These are phyloP conservation scores for Apotomis betuletana DNA, from an alignment of 2,888 invertebrate genomes.

Conservation along the genomic window DNA sequence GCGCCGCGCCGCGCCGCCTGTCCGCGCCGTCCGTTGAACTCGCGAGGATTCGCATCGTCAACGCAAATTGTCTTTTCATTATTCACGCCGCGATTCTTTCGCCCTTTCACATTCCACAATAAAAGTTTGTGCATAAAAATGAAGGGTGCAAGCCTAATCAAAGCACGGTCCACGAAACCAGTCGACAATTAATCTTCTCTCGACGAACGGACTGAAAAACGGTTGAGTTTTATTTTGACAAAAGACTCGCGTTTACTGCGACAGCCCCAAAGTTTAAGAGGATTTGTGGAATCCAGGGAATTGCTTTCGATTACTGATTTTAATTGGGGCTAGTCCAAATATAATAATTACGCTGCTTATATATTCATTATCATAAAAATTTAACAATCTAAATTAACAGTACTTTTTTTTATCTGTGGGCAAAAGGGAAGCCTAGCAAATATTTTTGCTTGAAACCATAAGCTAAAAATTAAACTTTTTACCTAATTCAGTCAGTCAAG, in stretches of 20 bases:
- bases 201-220: constrained; percentile 32
- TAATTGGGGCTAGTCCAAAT: not conserved
- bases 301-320: not conserved
- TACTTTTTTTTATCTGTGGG: no score
- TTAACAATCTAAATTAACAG: no score
- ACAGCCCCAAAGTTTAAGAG: constrained; percentile 12
- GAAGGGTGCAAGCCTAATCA: constrained; percentile 46
- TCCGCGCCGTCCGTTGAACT: constrained; percentile 70
- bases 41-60: constrained; percentile 69
- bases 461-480: no score
- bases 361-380: not conserved
- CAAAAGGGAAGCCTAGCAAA: no score
- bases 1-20: constrained; percentile 51
- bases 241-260: constrained; percentile 8
- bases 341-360: not conserved
- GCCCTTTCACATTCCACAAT: constrained; percentile 66
- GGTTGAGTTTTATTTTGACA: constrained; percentile 32
- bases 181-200: constrained; percentile 28
- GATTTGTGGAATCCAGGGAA: constrained; percentile 13
- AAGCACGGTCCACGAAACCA: constrained; percentile 14
- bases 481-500: no score
- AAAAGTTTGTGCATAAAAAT: constrained; percentile 50
- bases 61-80: constrained; percentile 80
- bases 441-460: no score
- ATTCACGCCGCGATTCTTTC: constrained; percentile 76